Evolutionary conservation across 2,888 invertebrate genomes (phyloP), one percentile per base, ranked within the genome.

Genomic region (Volucella bombylans): DNA sequence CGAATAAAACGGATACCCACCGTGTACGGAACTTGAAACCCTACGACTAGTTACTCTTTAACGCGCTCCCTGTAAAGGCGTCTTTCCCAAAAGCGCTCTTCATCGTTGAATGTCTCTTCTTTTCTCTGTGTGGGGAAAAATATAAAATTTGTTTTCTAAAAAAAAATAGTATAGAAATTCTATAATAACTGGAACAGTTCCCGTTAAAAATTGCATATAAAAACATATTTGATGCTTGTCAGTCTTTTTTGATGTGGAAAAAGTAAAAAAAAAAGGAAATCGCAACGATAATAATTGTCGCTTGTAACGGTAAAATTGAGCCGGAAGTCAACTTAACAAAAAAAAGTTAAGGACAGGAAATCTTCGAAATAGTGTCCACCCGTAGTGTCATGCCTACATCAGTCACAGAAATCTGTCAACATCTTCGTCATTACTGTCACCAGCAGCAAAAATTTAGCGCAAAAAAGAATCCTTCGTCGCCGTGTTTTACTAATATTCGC

Each of bases 301-400:
- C 38, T 52, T 50, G 43, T 79, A 79, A 80, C 79, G 54, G 64
- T 69, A 77, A 76, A 82, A 79, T 74, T 80, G 72, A 72, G 52
- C 73, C 79, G 73, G 72, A 82, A 82, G 49, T 54, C 41, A 8
- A 50, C 9, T 52, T 12, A 18, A 43, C 11, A 61, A 38, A 68
- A 39, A 11, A 59, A 61, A 54, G 41, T 45, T 10, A 62, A 52
- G 65, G 18, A 38, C 52, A 65, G 54, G 57, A 62, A 69, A 49
- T 67, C 10, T n/a, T 12, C 41, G 12, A 55, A 49, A 74, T 57
- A 68, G 78, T 82, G 78, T 82, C 65, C 45, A 71, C 23, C 50
- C 54, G 47, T 74, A 69, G 83, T 83, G 83, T 83, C 83, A 83
- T 80, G 83, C 83, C 69, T 83, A 71, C 67, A 83, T 52, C 79